Evolutionary conservation across 2,888 invertebrate species (phyloP).

Genomic region (Lasioglossum figueresi): DNA sequence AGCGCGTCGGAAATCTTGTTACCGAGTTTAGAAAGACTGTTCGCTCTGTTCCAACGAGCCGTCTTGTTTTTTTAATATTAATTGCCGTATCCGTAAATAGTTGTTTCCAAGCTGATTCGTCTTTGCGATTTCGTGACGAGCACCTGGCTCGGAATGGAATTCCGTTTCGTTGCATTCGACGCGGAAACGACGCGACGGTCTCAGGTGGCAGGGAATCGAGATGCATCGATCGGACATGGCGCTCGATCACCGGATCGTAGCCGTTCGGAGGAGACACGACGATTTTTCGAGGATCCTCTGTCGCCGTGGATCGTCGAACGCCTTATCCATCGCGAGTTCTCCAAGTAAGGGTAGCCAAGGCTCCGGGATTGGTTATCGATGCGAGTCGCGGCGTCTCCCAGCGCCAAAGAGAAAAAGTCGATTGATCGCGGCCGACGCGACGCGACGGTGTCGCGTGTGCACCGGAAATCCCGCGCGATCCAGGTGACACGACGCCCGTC

Average conservation of each 20-base stretch:
- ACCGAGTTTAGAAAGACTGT: neutral
- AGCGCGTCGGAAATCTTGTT: neutral
- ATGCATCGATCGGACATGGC: slow-evolving; percentile 23
- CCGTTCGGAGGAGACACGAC: slow-evolving; percentile 10
- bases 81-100: neutral
- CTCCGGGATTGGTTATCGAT: slow-evolving; percentile 64
- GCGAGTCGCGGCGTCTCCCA: slow-evolving; percentile 61
- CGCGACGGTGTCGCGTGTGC: slow-evolving; percentile 46
- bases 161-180: slow-evolving; percentile 6
- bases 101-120: neutral
- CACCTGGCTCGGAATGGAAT: neutral
- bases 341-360: slow-evolving; percentile 57
- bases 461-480: slow-evolving; percentile 69
- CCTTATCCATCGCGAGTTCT: slow-evolving; percentile 47
- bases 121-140: neutral
- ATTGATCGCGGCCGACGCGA: slow-evolving; percentile 50
- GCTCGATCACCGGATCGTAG: slow-evolving; percentile 23
- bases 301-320: slow-evolving; percentile 56
- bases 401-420: slow-evolving; percentile 68
- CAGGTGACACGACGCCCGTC: slow-evolving; percentile 54
- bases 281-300: slow-evolving; percentile 47
- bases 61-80: neutral
- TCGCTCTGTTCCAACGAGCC: neutral
- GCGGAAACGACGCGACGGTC: slow-evolving; percentile 16
- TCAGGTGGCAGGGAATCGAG: neutral